A percentile compares a stretch with the other conserved stretches of the same genome.
Conservation (phyloP, 2,113 vertebrate genomes). For the Rynchops niger region DNA sequence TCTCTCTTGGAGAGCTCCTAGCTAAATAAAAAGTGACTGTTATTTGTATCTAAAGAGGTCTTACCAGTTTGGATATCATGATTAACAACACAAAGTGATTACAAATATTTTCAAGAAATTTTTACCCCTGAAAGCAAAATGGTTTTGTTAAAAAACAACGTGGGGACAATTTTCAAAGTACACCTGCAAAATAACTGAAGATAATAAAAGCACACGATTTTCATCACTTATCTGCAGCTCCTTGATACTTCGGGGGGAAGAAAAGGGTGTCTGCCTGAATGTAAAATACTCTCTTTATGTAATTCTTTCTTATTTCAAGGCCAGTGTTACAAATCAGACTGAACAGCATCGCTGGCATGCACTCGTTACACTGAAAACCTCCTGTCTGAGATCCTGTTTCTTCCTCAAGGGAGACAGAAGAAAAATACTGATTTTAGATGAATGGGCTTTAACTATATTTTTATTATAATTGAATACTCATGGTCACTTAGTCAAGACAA, state of each 20-base stretch:
- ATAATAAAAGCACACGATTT: neutral
- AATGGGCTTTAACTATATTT: neutral
- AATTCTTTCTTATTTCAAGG: neutral
- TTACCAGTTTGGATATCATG: neutral
- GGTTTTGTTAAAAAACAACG: neutral
- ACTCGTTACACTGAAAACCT: neutral
- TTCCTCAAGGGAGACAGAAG: neutral
- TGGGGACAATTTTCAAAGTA: neutral
- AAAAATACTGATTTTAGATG: neutral
- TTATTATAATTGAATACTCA: neutral
- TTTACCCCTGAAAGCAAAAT: neutral
- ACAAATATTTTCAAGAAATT: neutral
- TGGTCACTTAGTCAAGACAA: neutral
- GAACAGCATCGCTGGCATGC: neutral
- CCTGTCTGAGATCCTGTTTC: neutral
- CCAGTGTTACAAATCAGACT: neutral
- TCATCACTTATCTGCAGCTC: neutral
- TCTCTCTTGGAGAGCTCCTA: neutral
- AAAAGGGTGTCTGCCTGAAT: neutral
- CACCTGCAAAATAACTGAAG: neutral
- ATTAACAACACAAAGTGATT: neutral
- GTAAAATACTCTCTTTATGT: neutral
- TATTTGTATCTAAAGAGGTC: neutral
- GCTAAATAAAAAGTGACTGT: neutral
- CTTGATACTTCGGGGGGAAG: neutral